Evolutionary conservation across 2,888 invertebrate species (phyloP).

Genomic region (Ligdia adustata): DNA sequence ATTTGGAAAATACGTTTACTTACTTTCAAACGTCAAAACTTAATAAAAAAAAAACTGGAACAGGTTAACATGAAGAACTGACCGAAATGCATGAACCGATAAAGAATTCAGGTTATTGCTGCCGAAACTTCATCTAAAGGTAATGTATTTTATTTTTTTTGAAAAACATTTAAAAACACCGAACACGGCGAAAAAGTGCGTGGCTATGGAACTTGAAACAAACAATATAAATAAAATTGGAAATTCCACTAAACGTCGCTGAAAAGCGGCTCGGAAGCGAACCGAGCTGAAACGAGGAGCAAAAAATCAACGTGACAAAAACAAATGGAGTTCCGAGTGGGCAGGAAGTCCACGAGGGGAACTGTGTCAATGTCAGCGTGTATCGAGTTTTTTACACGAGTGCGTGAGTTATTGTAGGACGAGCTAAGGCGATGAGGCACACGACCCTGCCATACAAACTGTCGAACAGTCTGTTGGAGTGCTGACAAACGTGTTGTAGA

Average conservation of each 20-base stretch:
- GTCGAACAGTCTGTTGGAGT: background rate
- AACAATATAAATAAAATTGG: conserved; percentile 49
- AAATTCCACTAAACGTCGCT: conserved; percentile 51
- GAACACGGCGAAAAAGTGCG: conserved; percentile 41
- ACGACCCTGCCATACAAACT: background rate
- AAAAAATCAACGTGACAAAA: conserved; percentile 50
- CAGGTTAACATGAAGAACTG: conserved; percentile 8
- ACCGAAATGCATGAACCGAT: no score
- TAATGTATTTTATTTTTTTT: conserved; percentile 26
- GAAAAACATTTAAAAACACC: conserved; percentile 26
- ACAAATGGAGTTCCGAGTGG: conserved; percentile 54
- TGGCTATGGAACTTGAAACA: conserved; percentile 49
- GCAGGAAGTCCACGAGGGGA: conserved; percentile 62
- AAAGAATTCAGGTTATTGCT: background rate
- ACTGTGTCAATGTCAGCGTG: conserved; percentile 78
- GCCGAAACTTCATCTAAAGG: conserved; percentile 17
- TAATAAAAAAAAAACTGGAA: no score
- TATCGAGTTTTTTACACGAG: conserved; percentile 54
- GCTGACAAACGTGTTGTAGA: no score
- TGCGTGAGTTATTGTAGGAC: conserved; percentile 44
- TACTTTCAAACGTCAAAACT: conserved; percentile 28
- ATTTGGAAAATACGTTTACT: no score
- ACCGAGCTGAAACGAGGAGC: conserved; percentile 42
- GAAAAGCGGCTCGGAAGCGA: conserved; percentile 56
- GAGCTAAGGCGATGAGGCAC: conserved; percentile 1